Base-by-base conservation (phyloP, 2,797 vertebrate genomes). In the Peromyscus aztecus region DNA sequence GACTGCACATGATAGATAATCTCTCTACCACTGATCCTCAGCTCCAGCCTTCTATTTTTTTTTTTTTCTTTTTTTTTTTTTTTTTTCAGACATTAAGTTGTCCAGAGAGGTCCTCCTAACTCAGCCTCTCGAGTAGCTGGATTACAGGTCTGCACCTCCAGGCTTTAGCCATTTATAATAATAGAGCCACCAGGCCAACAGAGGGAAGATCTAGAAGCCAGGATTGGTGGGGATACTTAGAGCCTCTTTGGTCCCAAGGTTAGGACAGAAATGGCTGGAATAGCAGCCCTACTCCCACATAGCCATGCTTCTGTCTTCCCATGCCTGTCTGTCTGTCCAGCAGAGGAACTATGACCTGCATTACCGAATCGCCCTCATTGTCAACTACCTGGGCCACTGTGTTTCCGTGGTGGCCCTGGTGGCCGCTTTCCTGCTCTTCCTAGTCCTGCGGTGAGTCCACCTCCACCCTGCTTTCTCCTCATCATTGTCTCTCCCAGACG, bases 311-410 rank as follows among this genome's bases (percentile, higher is more conserved):
- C 78, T 6, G 0, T 57, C 95, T 49, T 52, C 75, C 76, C 43
- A 86, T 98, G 80, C 98, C 69, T 97, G 77, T 96, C 97, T 97
- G 88, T 98, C 98, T 97, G 63, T 97, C 98, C 97, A 97, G 95
- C 99, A 99, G 99, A 99, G 99, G 97, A 99, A 99, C 97, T 99
- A 99, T n/a, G 99, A 99, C 0, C 98, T 99, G 97, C 99, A 99
- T 98, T 99, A 99, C 98, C 99, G 99, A 97, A 98, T 99, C 31
- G 99, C 99, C 8, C 99, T 99, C 75, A 99, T 99, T 98, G 99
- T 99, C 98, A 99, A 99, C 99, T 99, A 99, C 99, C 98, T 99
- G 97, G 99, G 99, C 43, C 99, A 99, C 98, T 99, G 99, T 94
- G 99, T 99, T 97, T 99, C 99, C 8, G 98, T 99, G 90, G 99